These are phyloP conservation scores for Ciconia stormi DNA, from an alignment of 2,113 vertebrate genomes.

Conservation along the genomic window DNA sequence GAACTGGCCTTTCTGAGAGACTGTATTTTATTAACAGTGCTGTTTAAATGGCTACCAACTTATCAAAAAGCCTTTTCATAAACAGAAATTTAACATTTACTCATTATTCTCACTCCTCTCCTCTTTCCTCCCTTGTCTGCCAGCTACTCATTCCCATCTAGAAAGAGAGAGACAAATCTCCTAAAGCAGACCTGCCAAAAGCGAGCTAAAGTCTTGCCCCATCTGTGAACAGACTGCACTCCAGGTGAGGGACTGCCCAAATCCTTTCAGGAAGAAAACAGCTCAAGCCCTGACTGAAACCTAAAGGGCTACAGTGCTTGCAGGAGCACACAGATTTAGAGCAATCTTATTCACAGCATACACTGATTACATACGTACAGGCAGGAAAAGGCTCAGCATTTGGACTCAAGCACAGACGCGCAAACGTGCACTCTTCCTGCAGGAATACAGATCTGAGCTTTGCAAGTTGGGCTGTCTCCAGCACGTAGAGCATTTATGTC, in stretches of 20 bases:
- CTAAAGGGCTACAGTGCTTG: background rate
- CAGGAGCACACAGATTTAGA: background rate
- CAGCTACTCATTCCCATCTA: background rate
- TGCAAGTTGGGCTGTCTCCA: background rate
- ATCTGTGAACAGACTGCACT: background rate
- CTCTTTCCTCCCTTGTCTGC: background rate
- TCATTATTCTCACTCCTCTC: background rate
- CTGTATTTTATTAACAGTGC: background rate
- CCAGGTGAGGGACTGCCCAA: background rate
- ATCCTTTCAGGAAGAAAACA: background rate
- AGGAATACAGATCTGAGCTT: background rate
- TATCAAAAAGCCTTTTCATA: background rate
- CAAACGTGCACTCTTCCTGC: background rate
- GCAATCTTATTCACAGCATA: background rate
- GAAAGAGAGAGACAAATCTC: background rate
- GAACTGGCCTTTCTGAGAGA: background rate
- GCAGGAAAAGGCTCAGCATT: background rate
- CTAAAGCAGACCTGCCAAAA: background rate
- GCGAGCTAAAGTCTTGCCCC: background rate
- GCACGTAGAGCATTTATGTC: fast-evolving
- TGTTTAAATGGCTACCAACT: constrained; percentile 2
- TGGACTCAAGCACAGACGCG: background rate
- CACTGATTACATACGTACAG: background rate
- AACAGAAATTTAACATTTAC: background rate
- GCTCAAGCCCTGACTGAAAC: background rate